phyloP scores from a whole-genome alignment of 2,113 vertebrate genomes.

The Scytalopus superciliaris region DNA sequence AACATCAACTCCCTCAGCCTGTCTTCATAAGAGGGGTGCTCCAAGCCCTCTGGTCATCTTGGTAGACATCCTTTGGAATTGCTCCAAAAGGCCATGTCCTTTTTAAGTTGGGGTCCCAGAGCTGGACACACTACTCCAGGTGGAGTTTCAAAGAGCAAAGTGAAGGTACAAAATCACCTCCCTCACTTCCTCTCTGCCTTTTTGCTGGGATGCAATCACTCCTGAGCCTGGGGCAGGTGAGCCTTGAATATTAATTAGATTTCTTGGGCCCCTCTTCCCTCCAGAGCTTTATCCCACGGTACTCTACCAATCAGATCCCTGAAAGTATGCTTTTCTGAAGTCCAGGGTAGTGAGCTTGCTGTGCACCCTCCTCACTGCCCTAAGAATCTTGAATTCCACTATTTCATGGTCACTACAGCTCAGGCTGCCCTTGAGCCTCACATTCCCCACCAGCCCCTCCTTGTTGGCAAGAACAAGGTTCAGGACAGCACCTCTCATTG shows the following conservation, averaged over 20 bases:
- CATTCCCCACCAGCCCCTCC: background rate
- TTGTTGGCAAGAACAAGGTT: background rate
- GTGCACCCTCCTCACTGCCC: background rate
- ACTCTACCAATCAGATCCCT: background rate
- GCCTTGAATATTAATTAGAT: background rate
- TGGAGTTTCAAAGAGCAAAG: background rate
- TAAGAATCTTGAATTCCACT: background rate
- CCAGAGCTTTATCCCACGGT: background rate
- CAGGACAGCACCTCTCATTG: rapidly evolving
- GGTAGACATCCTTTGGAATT: background rate
- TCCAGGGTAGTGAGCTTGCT: background rate
- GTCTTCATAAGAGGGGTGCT: background rate
- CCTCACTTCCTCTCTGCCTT: background rate
- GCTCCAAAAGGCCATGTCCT: background rate
- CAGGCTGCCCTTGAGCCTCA: background rate
- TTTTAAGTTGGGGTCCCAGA: background rate
- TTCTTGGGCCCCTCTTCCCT: background rate
- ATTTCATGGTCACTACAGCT: too few species aligned
- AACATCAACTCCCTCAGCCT: background rate
- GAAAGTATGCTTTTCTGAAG: background rate
- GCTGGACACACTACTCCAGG: background rate
- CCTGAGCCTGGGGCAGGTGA: background rate
- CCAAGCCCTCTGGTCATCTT: background rate
- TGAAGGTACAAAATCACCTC: background rate
- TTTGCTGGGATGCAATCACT: background rate